A percentile compares a stretch with the other conserved stretches of the same genome.
These are phyloP conservation scores for Taeniopygia guttata DNA, from an alignment of 2,797 vertebrate genomes.

Conservation along the genomic window DNA sequence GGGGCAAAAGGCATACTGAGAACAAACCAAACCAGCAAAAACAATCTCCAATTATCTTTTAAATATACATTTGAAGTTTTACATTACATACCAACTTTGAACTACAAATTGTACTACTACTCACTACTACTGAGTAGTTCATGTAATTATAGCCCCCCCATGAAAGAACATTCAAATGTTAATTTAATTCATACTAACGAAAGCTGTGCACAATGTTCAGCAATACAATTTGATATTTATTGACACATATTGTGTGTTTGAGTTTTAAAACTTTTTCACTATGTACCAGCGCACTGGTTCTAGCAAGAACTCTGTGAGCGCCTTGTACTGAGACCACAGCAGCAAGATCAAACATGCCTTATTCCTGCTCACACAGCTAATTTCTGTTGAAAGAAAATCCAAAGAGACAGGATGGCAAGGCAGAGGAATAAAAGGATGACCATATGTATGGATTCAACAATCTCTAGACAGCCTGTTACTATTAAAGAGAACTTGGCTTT, in stretches of 20 bases:
- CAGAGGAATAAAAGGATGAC: not conserved
- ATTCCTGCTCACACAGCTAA: not conserved
- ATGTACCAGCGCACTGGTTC: not conserved
- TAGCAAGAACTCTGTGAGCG: not conserved
- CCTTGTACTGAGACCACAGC: not conserved
- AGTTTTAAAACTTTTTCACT: not conserved
- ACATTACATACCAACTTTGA: not conserved
- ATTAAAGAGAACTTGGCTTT: not conserved
- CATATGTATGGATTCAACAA: not conserved
- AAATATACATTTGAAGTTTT: not conserved
- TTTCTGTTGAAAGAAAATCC: not conserved
- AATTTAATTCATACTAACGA: not conserved
- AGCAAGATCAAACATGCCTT: not conserved
- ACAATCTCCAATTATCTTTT: not conserved
- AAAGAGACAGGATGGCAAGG: not conserved
- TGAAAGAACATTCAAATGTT: not conserved
- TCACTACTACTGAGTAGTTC: not conserved
- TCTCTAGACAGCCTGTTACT: not conserved
- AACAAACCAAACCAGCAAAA: not conserved
- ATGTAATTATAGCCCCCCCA: not conserved
- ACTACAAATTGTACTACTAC: not conserved
- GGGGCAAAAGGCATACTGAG: not conserved
- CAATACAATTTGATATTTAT: not conserved
- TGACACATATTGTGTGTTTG: not conserved
- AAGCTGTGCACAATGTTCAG: not conserved